A percentile compares a stretch with the other conserved stretches of the same genome.
Evolutionary conservation across 2,888 invertebrate species (phyloP).

Genomic region (Spodoptera littoralis): DNA sequence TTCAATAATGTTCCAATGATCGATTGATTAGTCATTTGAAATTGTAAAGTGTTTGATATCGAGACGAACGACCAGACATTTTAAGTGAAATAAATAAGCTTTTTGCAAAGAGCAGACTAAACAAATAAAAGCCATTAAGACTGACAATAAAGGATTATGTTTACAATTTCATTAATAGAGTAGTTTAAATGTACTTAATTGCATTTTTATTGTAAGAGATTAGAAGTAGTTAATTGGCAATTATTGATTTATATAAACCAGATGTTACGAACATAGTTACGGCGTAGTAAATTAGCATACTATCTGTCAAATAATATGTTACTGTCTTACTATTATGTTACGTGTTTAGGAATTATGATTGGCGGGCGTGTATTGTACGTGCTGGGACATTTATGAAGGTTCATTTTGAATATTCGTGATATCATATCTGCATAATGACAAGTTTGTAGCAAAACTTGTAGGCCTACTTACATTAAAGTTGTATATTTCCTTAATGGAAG

Average conservation of each 20-base stretch:
- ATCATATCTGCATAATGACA: too few relatives aligned
- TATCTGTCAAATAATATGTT: constrained; percentile 47
- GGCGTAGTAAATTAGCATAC: constrained; percentile 36
- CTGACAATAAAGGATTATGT: background rate
- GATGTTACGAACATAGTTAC: constrained; percentile 41
- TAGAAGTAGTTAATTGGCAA: too few relatives aligned
- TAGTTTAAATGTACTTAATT: too few relatives aligned
- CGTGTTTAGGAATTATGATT: constrained; percentile 19
- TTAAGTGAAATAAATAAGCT: constrained; percentile 17
- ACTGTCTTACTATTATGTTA: constrained; percentile 32
- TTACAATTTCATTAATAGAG: too few relatives aligned
- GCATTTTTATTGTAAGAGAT: too few relatives aligned
- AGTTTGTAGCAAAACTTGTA: too few relatives aligned
- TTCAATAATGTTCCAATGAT: constrained; percentile 23
- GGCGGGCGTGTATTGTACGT: constrained; percentile 2
- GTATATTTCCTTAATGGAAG: too few relatives aligned
- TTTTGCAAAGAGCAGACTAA: constrained; percentile 20
- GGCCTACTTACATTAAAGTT: too few relatives aligned
- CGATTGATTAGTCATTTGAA: constrained; percentile 23
- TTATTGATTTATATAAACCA: constrained; percentile 54
- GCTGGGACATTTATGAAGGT: constrained; percentile 1
- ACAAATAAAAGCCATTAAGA: constrained; percentile 15
- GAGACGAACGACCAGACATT: constrained; percentile 25
- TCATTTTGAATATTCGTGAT: constrained; percentile 8
- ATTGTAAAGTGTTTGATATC: constrained; percentile 35